phyloP scores from a whole-genome alignment of 2,797 vertebrate genomes.

The Crotalus adamanteus region DNA sequence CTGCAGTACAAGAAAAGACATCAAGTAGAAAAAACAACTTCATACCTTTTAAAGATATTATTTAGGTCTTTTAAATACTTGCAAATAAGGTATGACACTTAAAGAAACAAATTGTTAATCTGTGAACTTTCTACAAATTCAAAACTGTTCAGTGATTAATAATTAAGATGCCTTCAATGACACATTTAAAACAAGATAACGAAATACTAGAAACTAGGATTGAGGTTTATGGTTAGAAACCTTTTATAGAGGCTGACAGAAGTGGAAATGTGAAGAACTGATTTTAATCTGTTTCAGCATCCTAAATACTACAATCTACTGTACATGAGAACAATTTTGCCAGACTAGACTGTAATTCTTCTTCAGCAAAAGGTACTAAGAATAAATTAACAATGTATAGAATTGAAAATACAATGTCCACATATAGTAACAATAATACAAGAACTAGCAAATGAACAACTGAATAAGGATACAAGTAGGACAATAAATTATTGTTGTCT shows the following conservation, averaged over 20 bases:
- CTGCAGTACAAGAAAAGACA: background rate
- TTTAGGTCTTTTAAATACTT: background rate
- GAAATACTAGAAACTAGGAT: background rate
- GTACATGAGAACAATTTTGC: background rate
- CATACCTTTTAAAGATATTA: background rate
- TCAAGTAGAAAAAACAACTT: conserved; percentile 20
- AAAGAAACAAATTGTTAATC: background rate
- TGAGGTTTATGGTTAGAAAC: background rate
- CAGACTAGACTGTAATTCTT: background rate
- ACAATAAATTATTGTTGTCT: background rate
- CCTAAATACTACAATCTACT: background rate
- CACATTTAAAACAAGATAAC: background rate
- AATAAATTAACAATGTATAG: background rate
- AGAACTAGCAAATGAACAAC: background rate
- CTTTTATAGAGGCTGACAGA: background rate
- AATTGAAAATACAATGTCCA: background rate
- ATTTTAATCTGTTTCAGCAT: background rate
- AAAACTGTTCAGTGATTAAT: background rate
- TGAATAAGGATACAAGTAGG: background rate
- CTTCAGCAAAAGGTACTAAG: background rate
- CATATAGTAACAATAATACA: background rate
- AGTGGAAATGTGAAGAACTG: background rate
- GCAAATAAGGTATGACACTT: background rate
- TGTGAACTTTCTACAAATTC: background rate
- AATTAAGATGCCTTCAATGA: background rate